Conservation (phyloP, 2,113 vertebrate genomes). For the Psettodes erumei region DNA sequence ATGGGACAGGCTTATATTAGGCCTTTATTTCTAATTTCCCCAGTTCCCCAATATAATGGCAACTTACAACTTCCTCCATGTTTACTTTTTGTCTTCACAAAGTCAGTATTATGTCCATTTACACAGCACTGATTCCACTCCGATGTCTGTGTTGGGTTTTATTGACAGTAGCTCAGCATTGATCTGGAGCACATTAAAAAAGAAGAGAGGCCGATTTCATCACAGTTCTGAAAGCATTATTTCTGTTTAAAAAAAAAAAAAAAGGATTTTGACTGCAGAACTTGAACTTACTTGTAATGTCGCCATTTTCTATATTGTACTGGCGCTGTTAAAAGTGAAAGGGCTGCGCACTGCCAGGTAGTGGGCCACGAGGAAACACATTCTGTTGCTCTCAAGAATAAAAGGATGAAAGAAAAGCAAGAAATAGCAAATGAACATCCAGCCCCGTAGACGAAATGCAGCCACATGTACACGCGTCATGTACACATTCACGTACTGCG, state of each 20-base stretch:
- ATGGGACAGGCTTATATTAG: background rate
- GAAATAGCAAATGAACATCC: background rate
- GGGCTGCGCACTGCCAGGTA: background rate
- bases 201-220: background rate
- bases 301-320: background rate
- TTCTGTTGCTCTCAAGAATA: background rate
- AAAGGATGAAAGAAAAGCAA: constrained; percentile 18
- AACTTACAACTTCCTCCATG: background rate
- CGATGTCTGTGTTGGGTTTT: background rate
- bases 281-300: constrained; percentile 10
- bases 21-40: background rate
- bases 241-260: too few species aligned
- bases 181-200: background rate
- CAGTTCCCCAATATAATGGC: background rate
- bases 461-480: background rate
- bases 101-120: background rate
- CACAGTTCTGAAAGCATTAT: background rate
- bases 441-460: background rate
- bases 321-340: background rate
- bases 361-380: constrained; percentile 11
- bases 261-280: too few species aligned
- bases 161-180: background rate
- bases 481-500: background rate
- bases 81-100: background rate
- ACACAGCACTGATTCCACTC: background rate